A percentile compares a stretch with the other conserved stretches of the same genome.
Conservation (phyloP, 2,797 vertebrate species). For the Tapirus indicus region DNA sequence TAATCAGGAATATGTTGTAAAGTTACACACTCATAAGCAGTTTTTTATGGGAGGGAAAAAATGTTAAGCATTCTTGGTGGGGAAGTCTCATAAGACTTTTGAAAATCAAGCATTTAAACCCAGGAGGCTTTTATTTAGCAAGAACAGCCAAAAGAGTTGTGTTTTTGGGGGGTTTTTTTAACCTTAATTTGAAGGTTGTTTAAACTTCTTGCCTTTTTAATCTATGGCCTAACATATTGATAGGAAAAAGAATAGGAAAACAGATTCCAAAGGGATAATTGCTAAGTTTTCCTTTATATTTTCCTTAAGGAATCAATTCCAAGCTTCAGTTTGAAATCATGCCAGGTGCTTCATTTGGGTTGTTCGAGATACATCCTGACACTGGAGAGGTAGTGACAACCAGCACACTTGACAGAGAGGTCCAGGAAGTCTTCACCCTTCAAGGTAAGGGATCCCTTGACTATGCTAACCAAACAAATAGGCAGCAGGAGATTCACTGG, state of each 20-base stretch:
- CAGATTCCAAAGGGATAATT: background rate
- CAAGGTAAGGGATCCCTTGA: conserved; percentile 88
- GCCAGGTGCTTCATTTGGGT: conserved; percentile 90
- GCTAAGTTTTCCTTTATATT: conserved; percentile 47
- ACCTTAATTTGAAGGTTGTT: conserved; percentile 55
- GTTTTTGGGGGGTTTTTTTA: background rate
- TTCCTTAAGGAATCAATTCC: conserved; percentile 88
- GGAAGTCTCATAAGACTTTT: conserved; percentile 73
- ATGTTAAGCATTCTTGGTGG: conserved; percentile 71
- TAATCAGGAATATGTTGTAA: conserved; percentile 73
- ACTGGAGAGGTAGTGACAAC: conserved; percentile 92
- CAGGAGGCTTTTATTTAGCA: conserved; percentile 48
- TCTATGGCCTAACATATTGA: background rate
- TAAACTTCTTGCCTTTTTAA: background rate
- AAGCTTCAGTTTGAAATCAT: conserved; percentile 90
- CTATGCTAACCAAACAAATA: too few species aligned
- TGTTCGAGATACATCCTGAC: conserved; percentile 92
- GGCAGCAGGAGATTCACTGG: background rate
- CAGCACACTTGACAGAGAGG: conserved; percentile 93
- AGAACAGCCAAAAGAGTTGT: background rate
- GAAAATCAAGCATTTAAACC: conserved; percentile 70
- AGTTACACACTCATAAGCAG: conserved; percentile 74
- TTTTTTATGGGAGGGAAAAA: conserved; percentile 72
- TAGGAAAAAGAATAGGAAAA: background rate
- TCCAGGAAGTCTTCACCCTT: conserved; percentile 90